These are phyloP conservation scores for Acipenser transmontanus DNA, from an alignment of 2,797 vertebrate species.

Conservation along the genomic window DNA sequence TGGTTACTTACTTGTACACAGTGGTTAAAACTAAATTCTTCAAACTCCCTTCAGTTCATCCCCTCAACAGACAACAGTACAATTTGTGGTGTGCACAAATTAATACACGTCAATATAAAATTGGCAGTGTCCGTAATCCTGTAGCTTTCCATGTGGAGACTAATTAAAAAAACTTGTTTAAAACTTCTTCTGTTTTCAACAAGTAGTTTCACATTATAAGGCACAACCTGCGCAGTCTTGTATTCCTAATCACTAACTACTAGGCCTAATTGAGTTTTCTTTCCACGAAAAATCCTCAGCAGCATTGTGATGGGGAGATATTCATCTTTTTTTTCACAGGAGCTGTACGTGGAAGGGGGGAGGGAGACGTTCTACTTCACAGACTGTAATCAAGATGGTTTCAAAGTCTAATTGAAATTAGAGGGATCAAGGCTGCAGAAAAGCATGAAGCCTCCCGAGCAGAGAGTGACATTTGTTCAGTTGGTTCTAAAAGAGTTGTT, in stretches of 20 bases:
- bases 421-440: constrained; percentile 11
- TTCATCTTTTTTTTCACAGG: constrained; percentile 15
- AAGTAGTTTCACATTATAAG: too few relatives aligned
- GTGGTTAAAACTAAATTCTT: constrained; percentile 33
- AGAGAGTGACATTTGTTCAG: neutral
- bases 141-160: too few relatives aligned
- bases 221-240: neutral
- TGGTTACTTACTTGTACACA: constrained; percentile 37
- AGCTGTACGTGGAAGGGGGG: constrained; percentile 5
- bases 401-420: constrained; percentile 20
- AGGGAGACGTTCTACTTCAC: constrained; percentile 13
- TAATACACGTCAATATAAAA: too few relatives aligned
- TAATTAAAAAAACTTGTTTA: too few relatives aligned
- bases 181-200: too few relatives aligned
- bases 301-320: constrained; percentile 15
- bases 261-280: constrained; percentile 26
- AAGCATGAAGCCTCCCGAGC: constrained; percentile 5
- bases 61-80: constrained; percentile 35
- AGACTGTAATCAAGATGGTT: constrained; percentile 39
- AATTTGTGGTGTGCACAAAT: constrained; percentile 30
- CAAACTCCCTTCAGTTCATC: constrained; percentile 39
- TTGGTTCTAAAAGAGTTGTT: constrained; percentile 8
- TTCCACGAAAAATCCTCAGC: constrained; percentile 5
- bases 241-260: constrained; percentile 18
- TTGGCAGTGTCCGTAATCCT: too few relatives aligned